Base-by-base conservation (phyloP, 2,797 vertebrate genomes). In the Columba guinea region DNA sequence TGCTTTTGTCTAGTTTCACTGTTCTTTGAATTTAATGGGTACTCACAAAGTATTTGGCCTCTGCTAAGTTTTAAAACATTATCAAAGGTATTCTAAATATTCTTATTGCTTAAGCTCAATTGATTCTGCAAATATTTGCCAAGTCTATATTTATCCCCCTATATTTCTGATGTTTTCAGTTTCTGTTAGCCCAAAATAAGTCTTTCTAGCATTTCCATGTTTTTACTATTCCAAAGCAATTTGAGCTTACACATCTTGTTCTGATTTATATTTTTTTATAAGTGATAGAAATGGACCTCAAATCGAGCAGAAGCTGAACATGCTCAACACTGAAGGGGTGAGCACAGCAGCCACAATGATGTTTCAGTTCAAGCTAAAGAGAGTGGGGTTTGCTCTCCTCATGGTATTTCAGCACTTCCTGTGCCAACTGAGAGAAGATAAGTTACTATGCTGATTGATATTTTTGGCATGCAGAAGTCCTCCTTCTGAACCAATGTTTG, bases 131-230 rank as follows among this genome's bases (percentile, higher is more conserved):
- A 85, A 56, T 88, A 58, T 89, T 96, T 91, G 28, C 48, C 69
- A 74, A 48, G 30, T 85, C 77, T 88, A 10, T 59, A 65, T 89
- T 81, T 83, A 73, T 84, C 46, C 23, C 23, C 71, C 49, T 63
- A 2, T 58, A 67, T 82, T 93, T 94, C 89, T 70, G 24, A 56
- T 89, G 46, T 48, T 59, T 91, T 64, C 34, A 62, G 13, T 78
- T 90, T 90, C 60, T 92, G 52, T 87, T 82, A 91, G 88, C 30
- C n/a, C 70, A 76, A 82, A 93, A 80, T 56, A 94, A 75, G 34
- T 84, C 59, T 92, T 90, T 79, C 52, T 87, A 84, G 49, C 24
- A n/a, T 94, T 83, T 84, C 64, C 48, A 28, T 51, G 15, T 30
- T 91, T 77, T 83, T 84, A 67, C 84, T 70, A 53, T 27, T 52